Evolutionary conservation across 2,888 invertebrate species (phyloP).

Genomic region (Tetramorium bicarinatum): DNA sequence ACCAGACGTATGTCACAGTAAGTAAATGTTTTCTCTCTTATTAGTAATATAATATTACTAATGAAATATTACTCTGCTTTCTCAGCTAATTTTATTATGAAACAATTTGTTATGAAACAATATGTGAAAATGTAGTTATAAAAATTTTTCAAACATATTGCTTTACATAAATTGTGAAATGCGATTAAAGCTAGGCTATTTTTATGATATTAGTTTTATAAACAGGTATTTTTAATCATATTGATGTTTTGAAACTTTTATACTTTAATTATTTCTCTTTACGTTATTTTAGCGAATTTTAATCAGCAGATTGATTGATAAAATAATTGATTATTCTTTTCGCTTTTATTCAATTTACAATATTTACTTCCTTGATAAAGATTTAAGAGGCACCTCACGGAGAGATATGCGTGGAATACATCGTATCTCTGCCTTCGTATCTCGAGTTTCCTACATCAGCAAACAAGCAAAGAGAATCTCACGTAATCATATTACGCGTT

Average conservation of each 20-base stretch:
- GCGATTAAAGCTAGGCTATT: not conserved
- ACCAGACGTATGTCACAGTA: slow-evolving; percentile 91
- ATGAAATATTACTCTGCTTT: not conserved
- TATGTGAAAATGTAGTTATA: too few relatives aligned
- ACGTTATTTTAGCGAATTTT: not conserved
- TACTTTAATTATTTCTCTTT: not conserved
- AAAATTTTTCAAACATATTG: not conserved
- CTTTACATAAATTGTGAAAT: not conserved
- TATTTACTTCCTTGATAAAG: not conserved
- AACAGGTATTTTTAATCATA: not conserved
- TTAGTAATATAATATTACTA: not conserved
- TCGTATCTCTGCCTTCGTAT: not conserved
- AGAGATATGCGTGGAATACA: not conserved
- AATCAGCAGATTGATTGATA: not conserved
- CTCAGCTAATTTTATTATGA: not conserved
- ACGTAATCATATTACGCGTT: slow-evolving; percentile 67
- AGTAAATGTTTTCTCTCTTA: slow-evolving; percentile 34
- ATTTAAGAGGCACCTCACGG: not conserved
- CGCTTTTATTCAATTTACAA: not conserved
- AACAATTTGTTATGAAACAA: too few relatives aligned
- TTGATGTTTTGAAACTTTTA: not conserved
- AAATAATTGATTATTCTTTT: not conserved
- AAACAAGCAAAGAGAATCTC: slow-evolving; percentile 62
- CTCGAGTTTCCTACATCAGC: slow-evolving; percentile 46
- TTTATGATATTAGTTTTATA: not conserved